Evolutionary conservation across 2,888 invertebrate species (phyloP), one percentile per base, ranked within the genome.

Genomic region (Volucella zonaria): DNA sequence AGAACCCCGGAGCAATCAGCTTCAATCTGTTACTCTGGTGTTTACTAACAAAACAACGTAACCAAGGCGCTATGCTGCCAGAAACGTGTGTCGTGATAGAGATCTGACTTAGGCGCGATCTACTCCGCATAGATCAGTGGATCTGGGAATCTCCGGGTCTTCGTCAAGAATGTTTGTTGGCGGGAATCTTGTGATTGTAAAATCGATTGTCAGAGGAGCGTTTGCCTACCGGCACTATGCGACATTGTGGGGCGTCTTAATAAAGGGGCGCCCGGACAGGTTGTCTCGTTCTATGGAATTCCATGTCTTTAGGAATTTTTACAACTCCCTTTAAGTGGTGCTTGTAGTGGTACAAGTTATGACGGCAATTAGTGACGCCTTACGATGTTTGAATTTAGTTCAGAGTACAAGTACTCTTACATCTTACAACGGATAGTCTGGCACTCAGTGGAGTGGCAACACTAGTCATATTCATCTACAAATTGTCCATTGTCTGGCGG

Each of bases 31-130:
- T 12, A 47, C 42, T 73, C 61, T 74, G 23, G 23, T 74, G 59
- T 54, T 54, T 73, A 64, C 51, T 43, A 59, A 59, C 56, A 58
- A 31, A 58, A 79, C 45, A 56, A 12, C 54, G 49, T 54, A 31
- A 31, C 31, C 31, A 31, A 31, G 31, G 31, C 31, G 31, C 31
- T 31, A 0, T 61, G 71, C 51, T 77, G 47, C 15, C 52, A 14
- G 66, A 83, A 79, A 83, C 79, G 79, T 83, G 82, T 83, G 79
- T 83, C 74, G 66, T 59, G 82, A 83, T 83, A 79, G 64, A 54
- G 62, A 83, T 83, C 82, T 79, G 54, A 11, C 68, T 23, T 59
- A 79, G 82, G 79, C 62, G 82, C 82, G 66, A 83, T 83, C 79
- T 83, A 83, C 70, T 79, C 82, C 70, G 74, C 82, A 83, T 79